These are phyloP conservation scores for Drymonia ruficornis DNA, from an alignment of 2,888 invertebrate species.

Conservation along the genomic window DNA sequence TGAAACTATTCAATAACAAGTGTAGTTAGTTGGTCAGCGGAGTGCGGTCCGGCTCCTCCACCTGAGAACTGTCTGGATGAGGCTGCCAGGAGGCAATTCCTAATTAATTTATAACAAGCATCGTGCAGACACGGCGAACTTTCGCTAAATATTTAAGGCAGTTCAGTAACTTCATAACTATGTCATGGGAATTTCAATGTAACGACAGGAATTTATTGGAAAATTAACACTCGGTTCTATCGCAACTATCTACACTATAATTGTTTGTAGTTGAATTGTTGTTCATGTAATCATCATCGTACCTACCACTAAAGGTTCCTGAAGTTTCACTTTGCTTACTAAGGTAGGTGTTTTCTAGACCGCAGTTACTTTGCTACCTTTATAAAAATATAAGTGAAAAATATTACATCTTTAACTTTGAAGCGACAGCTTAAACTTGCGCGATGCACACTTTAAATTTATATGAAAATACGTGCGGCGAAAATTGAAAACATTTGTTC, in stretches of 20 bases:
- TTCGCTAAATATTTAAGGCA: background rate
- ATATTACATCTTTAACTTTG: background rate
- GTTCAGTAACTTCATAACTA: background rate
- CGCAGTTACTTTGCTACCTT: background rate
- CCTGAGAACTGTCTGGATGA: background rate
- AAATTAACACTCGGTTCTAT: no score
- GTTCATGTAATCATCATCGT: no score
- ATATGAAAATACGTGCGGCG: slow-evolving; percentile 12
- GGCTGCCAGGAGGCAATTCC: background rate
- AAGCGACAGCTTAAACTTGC: slow-evolving; percentile 16
- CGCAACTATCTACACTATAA: no score
- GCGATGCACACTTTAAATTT: slow-evolving; percentile 6
- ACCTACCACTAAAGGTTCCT: background rate
- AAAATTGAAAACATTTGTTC: slow-evolving; percentile 22
- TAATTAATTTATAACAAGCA: slow-evolving; percentile 3
- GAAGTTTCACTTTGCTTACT: background rate
- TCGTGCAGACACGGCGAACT: background rate
- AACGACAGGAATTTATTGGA: slow-evolving; percentile 1
- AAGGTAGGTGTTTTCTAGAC: background rate
- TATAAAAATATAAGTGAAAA: background rate
- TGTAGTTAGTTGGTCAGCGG: background rate
- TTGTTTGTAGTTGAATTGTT: no score
- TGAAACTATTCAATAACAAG: slow-evolving; percentile 4
- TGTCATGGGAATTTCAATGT: background rate
- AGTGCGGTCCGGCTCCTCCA: background rate